Conservation (phyloP, 2,113 vertebrate species). For the Myotis yumanensis region DNA sequence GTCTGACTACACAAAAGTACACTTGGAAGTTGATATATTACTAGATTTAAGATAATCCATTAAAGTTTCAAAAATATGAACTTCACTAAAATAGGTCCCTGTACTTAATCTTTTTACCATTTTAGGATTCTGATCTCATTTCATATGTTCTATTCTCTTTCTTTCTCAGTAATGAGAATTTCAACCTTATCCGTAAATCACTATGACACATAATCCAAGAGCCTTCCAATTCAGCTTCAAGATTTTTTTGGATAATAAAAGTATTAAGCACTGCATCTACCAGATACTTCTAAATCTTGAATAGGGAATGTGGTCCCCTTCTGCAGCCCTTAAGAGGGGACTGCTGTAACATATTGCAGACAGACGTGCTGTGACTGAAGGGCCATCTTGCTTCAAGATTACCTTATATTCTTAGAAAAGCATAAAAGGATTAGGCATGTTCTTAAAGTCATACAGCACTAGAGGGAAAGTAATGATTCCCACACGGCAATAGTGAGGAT, state of each 20-base stretch:
- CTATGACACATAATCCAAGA: not conserved
- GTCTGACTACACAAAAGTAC: not conserved
- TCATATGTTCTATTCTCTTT: not conserved
- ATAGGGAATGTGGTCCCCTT: not conserved
- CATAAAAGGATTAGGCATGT: not conserved
- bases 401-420: not conserved
- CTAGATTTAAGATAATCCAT: not conserved
- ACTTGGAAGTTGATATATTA: not conserved
- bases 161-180: constrained; percentile 34
- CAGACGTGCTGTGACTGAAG: not conserved
- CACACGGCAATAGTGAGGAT: not conserved
- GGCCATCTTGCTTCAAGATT: not conserved
- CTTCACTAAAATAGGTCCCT: constrained; percentile 34
- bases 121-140: constrained; percentile 57
- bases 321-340: not conserved
- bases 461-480: not conserved
- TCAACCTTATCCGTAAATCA: constrained; percentile 34
- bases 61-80: constrained; percentile 27
- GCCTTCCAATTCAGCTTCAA: constrained; percentile 22
- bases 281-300: not conserved
- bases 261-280: not conserved
- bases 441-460: not conserved
- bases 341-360: not conserved
- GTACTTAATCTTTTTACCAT: constrained; percentile 52
- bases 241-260: constrained; percentile 20